Base-by-base conservation (phyloP, 2,888 invertebrate species). In the Ectemnius cavifrons region DNA sequence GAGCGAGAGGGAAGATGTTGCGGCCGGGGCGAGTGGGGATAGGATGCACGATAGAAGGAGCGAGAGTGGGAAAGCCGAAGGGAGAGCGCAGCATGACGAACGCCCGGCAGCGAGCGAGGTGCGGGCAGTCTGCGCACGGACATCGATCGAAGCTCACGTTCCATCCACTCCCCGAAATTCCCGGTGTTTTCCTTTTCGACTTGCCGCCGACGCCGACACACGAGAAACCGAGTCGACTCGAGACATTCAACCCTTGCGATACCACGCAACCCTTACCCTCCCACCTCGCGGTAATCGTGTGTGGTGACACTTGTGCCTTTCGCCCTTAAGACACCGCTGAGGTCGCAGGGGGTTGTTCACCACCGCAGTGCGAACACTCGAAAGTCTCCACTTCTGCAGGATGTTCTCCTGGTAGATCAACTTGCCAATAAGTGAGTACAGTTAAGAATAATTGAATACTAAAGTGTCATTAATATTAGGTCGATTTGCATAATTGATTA, bases 121-220 rank as follows among this genome's bases (percentile, higher is more conserved):
- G 83, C 79, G 81, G 82, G 75, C 85, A 87, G 87, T 88, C 88
- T 87, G 87, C 87, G 88, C 88, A 85, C 85, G 84, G 86, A 86
- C 87, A 88, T 88, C 86, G 88, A 88, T 88, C 88, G 86, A 85
- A 85, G 79, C 79, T 80, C 83, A 87, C 84, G 83, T 82, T 81
- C 71, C 76, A 77, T 75, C 75, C 81, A 74, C 78, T 78, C 80
- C 78, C 78, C 78, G 75, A 74, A 75, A 71, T 64, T 77, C 71
- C 71, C 84, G 73, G 78, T 82, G 82, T 83, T 81, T 79, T 80
- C 70, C 66, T 16, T 73, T 73, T 64, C 75, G 63, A 73, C 69
- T 56, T 69, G 58, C 63, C 72, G 72, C 73, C 67, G 66, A 60
- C 37, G 65, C 67, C 60, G 67, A 63, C 14, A 60, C 57, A 16